Base-by-base conservation (phyloP, 1,140 invertebrate species). In the Polypedilum vanderplanki region DNA sequence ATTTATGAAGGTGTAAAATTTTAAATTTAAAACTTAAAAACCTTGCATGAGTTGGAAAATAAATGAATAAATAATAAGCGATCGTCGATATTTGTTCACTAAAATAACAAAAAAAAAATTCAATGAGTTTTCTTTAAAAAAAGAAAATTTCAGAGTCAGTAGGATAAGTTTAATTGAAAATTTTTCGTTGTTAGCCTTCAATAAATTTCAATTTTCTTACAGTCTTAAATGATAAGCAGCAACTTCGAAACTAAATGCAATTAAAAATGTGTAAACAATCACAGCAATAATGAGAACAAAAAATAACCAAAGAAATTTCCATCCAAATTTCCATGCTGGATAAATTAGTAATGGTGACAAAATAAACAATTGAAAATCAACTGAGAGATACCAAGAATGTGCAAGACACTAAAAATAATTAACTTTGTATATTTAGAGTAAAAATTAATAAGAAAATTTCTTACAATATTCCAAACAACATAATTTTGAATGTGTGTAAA, bases 361-460 rank as follows among this genome's bases (percentile, higher is more conserved):
- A 22, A 86, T 81, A 76, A 84, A 85, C 3, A 87, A 79, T 67
- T 87, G 87, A 74, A 87, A 84, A 74, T 87, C 86, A 0, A 85
- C 84, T 0, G 86, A 81, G 7, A 88, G 76, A 74, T 87, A 88
- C 87, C 87, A 88, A 0, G 85, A 80, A 75, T 87, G 86, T 40
- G 81, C 80, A 73, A 88, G 79, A 76, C 87, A 88, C 87, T 88
- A 79, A 10, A 84, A 84, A 74, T 76, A 40, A 33, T 33, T 5
- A 33, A 33, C 24, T 33, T n/a, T 33, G 24, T 5, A 33, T 3
- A 33, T 33, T 3, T 33, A 33, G 24, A 33, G 5, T 33, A 3
- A 33, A 33, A 33, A 33, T 33, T 33, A 33, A 33, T n/a, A 33
- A 33, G 24, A 33, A 33, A 33, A 3, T 33, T 33, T 5, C 1